phyloP scores from a whole-genome alignment of 1,140 invertebrate genomes.

The Cydia splendana region DNA sequence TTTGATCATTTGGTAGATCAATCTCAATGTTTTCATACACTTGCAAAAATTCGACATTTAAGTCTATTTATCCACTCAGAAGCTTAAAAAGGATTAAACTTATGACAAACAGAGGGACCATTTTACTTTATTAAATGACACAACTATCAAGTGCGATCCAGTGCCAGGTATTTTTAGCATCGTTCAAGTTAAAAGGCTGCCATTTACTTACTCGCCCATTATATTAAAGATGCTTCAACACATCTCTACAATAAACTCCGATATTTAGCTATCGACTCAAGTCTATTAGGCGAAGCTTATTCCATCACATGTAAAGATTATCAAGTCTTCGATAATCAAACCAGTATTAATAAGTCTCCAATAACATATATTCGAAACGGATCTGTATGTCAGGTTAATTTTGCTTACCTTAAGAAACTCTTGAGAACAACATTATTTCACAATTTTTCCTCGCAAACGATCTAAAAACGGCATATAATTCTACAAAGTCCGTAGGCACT shows the following conservation, averaged over 20 bases:
- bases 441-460: slow-evolving; percentile 11
- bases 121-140: neutral
- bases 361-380: neutral
- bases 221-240: neutral
- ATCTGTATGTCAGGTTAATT: neutral
- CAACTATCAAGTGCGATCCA: neutral
- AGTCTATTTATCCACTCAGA: too few species aligned
- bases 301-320: neutral
- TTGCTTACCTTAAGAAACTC: neutral
- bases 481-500: neutral
- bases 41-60: too few species aligned
- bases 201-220: neutral
- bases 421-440: neutral
- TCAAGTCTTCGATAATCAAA: neutral
- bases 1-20: too few species aligned
- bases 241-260: neutral
- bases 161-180: neutral
- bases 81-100: too few species aligned
- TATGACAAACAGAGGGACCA: too few species aligned
- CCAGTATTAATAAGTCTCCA: neutral
- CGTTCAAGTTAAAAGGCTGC: neutral
- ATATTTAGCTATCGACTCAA: slow-evolving; percentile 25
- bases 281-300: neutral
- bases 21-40: too few species aligned
- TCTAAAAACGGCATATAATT: neutral